These are phyloP conservation scores for Heloderma charlesbogerti DNA, from an alignment of 2,113 vertebrate genomes.

Conservation along the genomic window DNA sequence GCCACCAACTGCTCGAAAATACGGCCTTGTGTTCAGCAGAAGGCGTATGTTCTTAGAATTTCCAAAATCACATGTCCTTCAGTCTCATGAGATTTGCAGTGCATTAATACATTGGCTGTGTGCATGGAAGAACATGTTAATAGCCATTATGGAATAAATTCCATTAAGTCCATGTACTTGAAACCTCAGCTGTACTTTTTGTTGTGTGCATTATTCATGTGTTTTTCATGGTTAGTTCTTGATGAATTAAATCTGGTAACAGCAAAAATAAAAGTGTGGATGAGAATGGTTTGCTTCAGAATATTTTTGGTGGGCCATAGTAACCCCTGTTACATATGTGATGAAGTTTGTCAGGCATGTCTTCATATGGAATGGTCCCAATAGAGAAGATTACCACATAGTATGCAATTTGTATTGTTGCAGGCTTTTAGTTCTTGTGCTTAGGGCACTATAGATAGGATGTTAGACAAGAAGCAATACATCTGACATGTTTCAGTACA, in stretches of 20 bases:
- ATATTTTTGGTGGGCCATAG: not conserved
- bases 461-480: not conserved
- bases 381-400: not conserved
- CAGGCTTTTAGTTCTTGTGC: not conserved
- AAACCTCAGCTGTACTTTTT: conserved; percentile 28
- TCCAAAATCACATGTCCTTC: not conserved
- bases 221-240: not conserved
- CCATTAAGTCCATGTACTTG: conserved; percentile 30
- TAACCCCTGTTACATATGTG: not conserved
- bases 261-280: conserved; percentile 1
- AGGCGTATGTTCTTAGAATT: not conserved
- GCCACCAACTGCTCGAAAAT: not conserved
- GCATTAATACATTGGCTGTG: conserved; percentile 34
- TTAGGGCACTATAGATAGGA: not conserved
- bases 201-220: conserved; percentile 30
- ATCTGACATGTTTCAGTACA: too few relatives aligned
- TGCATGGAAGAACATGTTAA: not conserved
- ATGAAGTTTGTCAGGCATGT: not conserved
- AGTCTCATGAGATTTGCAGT: not conserved
- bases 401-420: not conserved
- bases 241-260: conserved; percentile 22
- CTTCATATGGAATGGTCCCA: not conserved
- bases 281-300: not conserved
- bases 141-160: conserved; percentile 23
- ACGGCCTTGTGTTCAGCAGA: not conserved